Conservation (phyloP, 2,888 invertebrate genomes). For the Tiphia femorata region DNA sequence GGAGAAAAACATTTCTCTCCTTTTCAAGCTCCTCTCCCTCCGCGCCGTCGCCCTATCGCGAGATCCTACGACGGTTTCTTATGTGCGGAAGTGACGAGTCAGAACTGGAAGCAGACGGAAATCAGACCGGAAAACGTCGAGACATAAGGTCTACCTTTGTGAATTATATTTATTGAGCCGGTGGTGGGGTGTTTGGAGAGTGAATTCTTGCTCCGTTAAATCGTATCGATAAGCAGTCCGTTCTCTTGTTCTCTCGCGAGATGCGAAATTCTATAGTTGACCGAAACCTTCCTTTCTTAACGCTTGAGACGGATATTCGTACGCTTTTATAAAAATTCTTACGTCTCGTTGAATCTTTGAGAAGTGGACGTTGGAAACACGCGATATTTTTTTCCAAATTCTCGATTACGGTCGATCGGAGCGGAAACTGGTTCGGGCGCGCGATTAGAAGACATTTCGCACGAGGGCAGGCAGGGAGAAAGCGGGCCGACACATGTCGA, state of each 20-base stretch:
- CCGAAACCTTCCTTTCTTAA: too few relatives aligned
- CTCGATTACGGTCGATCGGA: too few relatives aligned
- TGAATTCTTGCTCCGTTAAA: too few relatives aligned
- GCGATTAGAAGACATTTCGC: constrained; percentile 43
- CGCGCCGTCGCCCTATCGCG: constrained; percentile 40
- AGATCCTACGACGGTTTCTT: constrained; percentile 42
- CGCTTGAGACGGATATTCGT: too few relatives aligned
- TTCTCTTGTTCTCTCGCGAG: too few relatives aligned
- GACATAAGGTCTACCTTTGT: constrained; percentile 31
- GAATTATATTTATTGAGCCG: too few relatives aligned
- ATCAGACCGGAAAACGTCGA: constrained; percentile 38
- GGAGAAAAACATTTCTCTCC: constrained; percentile 66
- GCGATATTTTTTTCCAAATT: too few relatives aligned
- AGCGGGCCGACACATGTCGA: constrained; percentile 53
- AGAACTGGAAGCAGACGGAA: constrained; percentile 39
- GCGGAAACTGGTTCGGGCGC: too few relatives aligned
- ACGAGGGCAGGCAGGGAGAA: constrained; percentile 42
- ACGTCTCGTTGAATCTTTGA: not conserved
- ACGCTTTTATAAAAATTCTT: too few relatives aligned
- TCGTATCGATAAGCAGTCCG: too few relatives aligned
- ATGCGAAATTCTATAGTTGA: too few relatives aligned
- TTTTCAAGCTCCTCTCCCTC: constrained; percentile 49
- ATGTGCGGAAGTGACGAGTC: constrained; percentile 33
- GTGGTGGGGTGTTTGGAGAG: not conserved
- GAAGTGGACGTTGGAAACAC: not conserved